Evolutionary conservation across 2,888 invertebrate genomes (phyloP), one percentile per base, ranked within the genome.

Genomic region (Coelinius sp.): DNA sequence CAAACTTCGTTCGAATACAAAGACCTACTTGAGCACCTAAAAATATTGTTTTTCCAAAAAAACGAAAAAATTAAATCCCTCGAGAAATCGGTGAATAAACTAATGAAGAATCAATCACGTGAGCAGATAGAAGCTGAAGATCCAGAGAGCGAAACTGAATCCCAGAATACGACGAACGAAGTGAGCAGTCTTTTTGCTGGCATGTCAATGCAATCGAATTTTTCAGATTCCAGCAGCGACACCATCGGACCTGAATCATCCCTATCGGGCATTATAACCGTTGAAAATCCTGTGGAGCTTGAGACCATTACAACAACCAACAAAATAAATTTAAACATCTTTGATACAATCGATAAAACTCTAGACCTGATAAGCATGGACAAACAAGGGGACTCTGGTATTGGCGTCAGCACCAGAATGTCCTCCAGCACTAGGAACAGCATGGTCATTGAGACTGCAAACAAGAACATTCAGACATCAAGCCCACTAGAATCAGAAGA

Each of bases 321-420:
- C 52, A 44, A 70, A 69, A 44, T 76, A 64, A 72, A 35, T 67
- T 22, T 35, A 20, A 31, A 76, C 74, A 70, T 74, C 41, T 52
- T 75, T 70, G 20, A 65, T 49, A 46, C 25, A 65, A 78, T 73
- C 52, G 68, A 71, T 1, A 75, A 65, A 3, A 59, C 53, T 25
- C 71, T 71, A 7, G 76, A 78, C 25, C 80, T 76, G n/a, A 79
- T 77, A 63, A 78, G 78, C 3, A 64, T 46, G 1, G 80, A 77
- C 17, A 76, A 73, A n/a, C 82, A 78, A 46, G 78, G 84, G 22
- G 86, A 86, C 73, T 86, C 86, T 0, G 86, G 86, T 31, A 78
- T 84, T 17, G 77, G 74, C 0, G 24, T 25, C 7, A 69, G 68
- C 53, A 71, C 25, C 7, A 63, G 62, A 27, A 46, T 63, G 14